phyloP scores from a whole-genome alignment of 2,888 invertebrate species.

The Caenorhabditis sp. region DNA sequence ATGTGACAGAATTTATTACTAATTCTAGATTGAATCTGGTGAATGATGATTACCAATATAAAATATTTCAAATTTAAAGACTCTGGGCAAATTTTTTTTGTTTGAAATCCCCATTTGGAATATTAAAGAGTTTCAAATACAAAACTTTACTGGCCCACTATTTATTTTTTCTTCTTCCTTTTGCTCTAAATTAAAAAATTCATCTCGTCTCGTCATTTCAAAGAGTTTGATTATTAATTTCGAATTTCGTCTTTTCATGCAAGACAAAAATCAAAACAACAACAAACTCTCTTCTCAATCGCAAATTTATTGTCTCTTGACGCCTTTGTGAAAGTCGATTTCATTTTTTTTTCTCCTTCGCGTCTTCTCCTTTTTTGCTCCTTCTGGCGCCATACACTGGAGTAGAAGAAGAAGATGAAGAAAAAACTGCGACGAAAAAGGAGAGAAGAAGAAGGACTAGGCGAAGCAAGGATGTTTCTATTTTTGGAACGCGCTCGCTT shows the following conservation, averaged over 20 bases:
- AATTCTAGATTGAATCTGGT: no score
- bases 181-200: no score
- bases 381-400: slow-evolving; percentile 3
- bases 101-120: no score
- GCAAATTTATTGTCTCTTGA: slow-evolving; percentile 12
- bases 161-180: no score
- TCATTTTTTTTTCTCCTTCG: background rate
- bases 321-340: slow-evolving; percentile 7
- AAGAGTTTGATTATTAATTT: background rate
- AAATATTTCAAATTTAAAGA: no score
- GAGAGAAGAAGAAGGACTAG: slow-evolving; percentile 1
- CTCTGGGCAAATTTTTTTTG: no score
- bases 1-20: no score
- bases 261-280: background rate
- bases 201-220: no score
- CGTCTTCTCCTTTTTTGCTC: slow-evolving; percentile 6
- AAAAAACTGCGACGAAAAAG: slow-evolving; percentile 7
- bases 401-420: slow-evolving; percentile 2
- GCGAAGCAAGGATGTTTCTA: slow-evolving; percentile 11
- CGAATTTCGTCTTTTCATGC: background rate
- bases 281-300: background rate
- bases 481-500: slow-evolving; percentile 30
- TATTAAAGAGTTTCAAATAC: no score
- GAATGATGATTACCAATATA: no score
- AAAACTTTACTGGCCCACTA: no score